Evolutionary conservation across 2,888 invertebrate genomes (phyloP).

Genomic region (Blastobasis lacticolella): DNA sequence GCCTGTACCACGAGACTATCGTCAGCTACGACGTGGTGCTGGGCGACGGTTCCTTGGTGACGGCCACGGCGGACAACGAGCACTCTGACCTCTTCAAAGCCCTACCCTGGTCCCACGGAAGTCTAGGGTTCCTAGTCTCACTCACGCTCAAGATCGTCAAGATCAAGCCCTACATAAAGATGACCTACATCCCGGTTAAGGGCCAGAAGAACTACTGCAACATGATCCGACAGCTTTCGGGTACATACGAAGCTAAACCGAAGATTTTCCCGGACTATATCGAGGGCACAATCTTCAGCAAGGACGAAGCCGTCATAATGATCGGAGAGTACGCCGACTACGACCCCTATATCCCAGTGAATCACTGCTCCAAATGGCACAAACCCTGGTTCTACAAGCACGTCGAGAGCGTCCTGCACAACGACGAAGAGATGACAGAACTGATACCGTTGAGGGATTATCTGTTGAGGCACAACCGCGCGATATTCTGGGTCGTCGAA

Average conservation of each 20-base stretch:
- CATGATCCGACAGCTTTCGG: slow-evolving; percentile 74
- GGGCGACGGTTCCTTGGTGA: slow-evolving; percentile 75
- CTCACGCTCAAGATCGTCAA: slow-evolving; percentile 76
- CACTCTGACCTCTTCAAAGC: slow-evolving; percentile 74
- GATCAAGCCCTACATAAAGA: slow-evolving; percentile 77
- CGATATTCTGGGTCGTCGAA: slow-evolving; percentile 83
- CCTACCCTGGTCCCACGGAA: slow-evolving; percentile 80
- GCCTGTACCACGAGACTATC: slow-evolving; percentile 80
- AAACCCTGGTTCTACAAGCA: slow-evolving; percentile 84
- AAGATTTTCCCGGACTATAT: slow-evolving; percentile 74
- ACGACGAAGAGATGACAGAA: slow-evolving; percentile 66
- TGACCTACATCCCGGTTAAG: slow-evolving; percentile 76
- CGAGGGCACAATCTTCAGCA: slow-evolving; percentile 78
- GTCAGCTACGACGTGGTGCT: slow-evolving; percentile 78
- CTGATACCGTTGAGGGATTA: slow-evolving; percentile 78
- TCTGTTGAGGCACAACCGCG: slow-evolving; percentile 77
- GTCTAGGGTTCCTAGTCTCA: slow-evolving; percentile 78
- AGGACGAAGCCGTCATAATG: slow-evolving; percentile 79
- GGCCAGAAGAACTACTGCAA: slow-evolving; percentile 78
- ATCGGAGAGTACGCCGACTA: slow-evolving; percentile 77
- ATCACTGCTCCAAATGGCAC: slow-evolving; percentile 77
- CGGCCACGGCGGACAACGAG: slow-evolving; percentile 72
- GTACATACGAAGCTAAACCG: slow-evolving; percentile 62
- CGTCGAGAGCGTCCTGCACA: slow-evolving; percentile 71
- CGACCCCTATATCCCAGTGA: slow-evolving; percentile 63